Evolutionary conservation across 2,888 invertebrate species (phyloP), one percentile per base, ranked within the genome.

Genomic region (Lasiommata megera): DNA sequence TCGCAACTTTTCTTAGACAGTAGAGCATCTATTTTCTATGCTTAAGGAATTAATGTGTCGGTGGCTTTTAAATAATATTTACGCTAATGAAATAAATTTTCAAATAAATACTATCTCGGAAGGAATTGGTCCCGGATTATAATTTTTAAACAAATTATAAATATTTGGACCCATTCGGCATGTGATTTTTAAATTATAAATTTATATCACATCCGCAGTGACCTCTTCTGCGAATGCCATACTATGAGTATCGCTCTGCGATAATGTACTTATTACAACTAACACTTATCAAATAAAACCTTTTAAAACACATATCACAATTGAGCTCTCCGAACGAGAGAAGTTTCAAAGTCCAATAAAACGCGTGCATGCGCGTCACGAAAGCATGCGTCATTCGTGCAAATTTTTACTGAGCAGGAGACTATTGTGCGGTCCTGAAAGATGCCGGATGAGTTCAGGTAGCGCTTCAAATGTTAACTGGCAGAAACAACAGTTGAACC

Each of bases 361-460:
- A 82, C 85, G 84, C 82, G 76, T 61, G 46, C 40, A 60, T 59
- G 66, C 78, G 82, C 86, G 87, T 88, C 88, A 88, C 16, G 68
- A 64, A 60, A 67, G 74, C 78, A 73, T 70, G 67, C 74, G 90
- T 92, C 92, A 93, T 90, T 95, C 96, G 80, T 95, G 95, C 80
- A 96, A 92, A 84, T 96, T 96, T 92, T 96, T 96, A 83, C 96
- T 96, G 72, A 97, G 93, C 62, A 96, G 92, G 76, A 97, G 91
- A 88, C 95, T 96, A 77, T 97, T 97, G 84, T 97, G 96, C 66
- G 96, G 96, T 64, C 96, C 96, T 18, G 96, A 96, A 68, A 97
- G 91, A 80, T 96, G 96, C 79, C 96, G 93, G 70, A 96, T 96
- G 64, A 97, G 92, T 83, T 97, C 96, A 71, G 96, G 96, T 72